Conservation (phyloP, 2,797 vertebrate genomes). For the Eurystomus glaucurus region DNA sequence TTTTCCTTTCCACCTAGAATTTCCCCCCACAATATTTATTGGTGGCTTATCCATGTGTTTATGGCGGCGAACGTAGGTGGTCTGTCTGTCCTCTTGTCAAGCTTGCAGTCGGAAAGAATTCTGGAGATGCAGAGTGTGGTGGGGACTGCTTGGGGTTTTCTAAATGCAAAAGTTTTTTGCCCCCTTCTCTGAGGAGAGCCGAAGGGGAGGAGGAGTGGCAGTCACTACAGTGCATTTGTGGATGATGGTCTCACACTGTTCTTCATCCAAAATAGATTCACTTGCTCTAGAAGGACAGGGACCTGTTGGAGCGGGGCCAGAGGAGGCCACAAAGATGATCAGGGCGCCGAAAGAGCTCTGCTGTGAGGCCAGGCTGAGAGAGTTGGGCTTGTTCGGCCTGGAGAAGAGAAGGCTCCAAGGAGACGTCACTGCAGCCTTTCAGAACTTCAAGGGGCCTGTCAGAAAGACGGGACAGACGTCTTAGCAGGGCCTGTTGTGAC, state of each 20-base stretch:
- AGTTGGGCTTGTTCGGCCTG: background rate
- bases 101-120: background rate
- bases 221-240: background rate
- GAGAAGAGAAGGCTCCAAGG: background rate
- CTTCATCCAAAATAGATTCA: background rate
- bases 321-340: background rate
- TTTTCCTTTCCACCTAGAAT: background rate
- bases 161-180: background rate
- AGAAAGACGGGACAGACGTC: background rate
- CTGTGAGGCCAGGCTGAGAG: background rate
- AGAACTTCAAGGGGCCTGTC: background rate
- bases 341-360: background rate
- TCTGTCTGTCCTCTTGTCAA: background rate
- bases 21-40: accelerated
- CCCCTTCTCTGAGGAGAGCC: accelerated
- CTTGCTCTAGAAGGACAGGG: background rate
- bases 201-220: background rate
- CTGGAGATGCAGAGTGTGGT: background rate
- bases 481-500: background rate
- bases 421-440: background rate
- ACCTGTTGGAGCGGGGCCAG: background rate
- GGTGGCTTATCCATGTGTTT: accelerated
- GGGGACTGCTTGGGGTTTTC: background rate
- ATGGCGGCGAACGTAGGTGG: background rate
- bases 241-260: accelerated